These are phyloP conservation scores for Syritta pipiens DNA, from an alignment of 2,888 invertebrate species.

Conservation along the genomic window DNA sequence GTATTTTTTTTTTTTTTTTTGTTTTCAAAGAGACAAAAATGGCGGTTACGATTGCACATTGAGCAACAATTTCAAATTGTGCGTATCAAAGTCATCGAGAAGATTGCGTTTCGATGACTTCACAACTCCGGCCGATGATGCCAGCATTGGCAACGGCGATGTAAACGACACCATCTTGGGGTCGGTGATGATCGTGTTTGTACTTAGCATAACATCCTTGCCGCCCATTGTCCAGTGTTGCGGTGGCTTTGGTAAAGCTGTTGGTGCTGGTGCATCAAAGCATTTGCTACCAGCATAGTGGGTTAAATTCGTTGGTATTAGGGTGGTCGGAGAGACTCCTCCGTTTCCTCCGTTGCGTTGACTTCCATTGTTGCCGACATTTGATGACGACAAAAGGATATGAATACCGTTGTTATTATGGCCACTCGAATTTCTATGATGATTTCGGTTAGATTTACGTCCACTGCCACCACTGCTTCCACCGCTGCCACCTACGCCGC, in stretches of 20 bases:
- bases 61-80: conserved; percentile 83
- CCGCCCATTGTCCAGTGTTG: conserved; percentile 84
- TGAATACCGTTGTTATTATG: conserved; percentile 71
- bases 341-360: conserved; percentile 63
- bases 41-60: conserved; percentile 81
- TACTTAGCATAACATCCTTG: conserved; percentile 67
- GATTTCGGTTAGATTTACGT: conserved; percentile 61
- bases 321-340: conserved; percentile 74
- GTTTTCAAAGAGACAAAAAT: conserved; percentile 39
- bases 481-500: conserved; percentile 71
- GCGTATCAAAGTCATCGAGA: conserved; percentile 80
- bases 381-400: conserved; percentile 64
- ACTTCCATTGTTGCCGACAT: conserved; percentile 54
- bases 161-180: conserved; percentile 52
- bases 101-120: conserved; percentile 77
- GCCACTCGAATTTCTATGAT: conserved; percentile 67
- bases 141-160: conserved; percentile 73
- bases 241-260: conserved; percentile 89
- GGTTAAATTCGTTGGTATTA: conserved; percentile 78
- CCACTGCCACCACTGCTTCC: conserved; percentile 59
- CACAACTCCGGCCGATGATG: conserved; percentile 72
- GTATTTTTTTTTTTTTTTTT: conserved; percentile 51
- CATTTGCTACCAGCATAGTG: conserved; percentile 88
- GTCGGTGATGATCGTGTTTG: conserved; percentile 63
- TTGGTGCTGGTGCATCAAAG: conserved; percentile 89